Conservation (phyloP, 2,797 vertebrate species). For the Myotis pilosus region DNA sequence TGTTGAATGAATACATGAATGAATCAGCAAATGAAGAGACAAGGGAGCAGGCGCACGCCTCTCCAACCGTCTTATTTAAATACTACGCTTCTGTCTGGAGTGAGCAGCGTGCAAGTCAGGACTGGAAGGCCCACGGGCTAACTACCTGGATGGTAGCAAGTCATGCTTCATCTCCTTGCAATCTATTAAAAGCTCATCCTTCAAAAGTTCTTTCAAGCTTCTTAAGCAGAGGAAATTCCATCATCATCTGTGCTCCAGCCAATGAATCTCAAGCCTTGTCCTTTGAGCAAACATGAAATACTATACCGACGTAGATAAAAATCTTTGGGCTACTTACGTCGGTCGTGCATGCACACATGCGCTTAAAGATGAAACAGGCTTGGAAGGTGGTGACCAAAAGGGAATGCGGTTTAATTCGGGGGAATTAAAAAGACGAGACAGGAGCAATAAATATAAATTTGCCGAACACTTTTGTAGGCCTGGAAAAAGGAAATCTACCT, state of each 20-base stretch:
- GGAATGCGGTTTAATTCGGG: constrained; percentile 31
- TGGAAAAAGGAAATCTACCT: background rate
- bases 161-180: constrained; percentile 10
- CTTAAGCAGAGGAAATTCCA: constrained; percentile 56
- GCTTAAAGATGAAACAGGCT: constrained; percentile 32
- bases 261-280: constrained; percentile 34
- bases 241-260: background rate
- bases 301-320: constrained; percentile 17
- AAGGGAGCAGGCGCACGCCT: background rate
- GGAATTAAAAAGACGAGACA: constrained; percentile 16
- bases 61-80: background rate
- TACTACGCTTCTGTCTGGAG: background rate
- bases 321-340: constrained; percentile 15
- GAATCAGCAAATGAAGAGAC: background rate
- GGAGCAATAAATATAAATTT: constrained; percentile 16
- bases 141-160: background rate
- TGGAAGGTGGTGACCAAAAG: background rate
- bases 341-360: background rate
- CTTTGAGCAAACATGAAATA: constrained; percentile 54
- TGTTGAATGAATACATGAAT: background rate
- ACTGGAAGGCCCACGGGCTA: constrained; percentile 34
- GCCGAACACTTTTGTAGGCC: background rate
- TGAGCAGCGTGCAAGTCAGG: background rate
- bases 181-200: constrained; percentile 59
- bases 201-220: constrained; percentile 55